These are phyloP conservation scores for Stomatorhinus walkeri DNA, from an alignment of 2,797 vertebrate genomes.

Conservation along the genomic window DNA sequence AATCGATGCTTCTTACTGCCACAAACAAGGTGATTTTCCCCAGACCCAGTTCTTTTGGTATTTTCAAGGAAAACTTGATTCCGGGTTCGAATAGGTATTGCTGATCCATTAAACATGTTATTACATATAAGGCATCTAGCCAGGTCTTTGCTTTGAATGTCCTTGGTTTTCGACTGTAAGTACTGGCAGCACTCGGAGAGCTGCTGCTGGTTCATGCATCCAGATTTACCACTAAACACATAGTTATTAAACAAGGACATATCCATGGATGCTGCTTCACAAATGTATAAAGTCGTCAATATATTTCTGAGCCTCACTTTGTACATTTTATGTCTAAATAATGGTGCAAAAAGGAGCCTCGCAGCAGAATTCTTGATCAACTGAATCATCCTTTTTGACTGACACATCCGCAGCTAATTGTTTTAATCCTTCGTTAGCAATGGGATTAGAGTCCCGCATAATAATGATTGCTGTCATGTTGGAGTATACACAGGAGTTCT, in stretches of 20 bases:
- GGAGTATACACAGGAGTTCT: conserved; percentile 49
- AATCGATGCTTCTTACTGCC: not conserved
- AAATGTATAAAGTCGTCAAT: not conserved
- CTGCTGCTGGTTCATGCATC: not conserved
- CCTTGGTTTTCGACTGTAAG: not conserved
- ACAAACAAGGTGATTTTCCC: conserved; percentile 7
- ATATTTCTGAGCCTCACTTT: not conserved
- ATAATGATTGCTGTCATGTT: conserved; percentile 59
- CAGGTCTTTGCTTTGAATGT: not conserved
- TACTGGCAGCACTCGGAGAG: not conserved
- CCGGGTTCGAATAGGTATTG: not conserved
- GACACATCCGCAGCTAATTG: conserved; percentile 62
- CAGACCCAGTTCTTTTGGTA: not conserved
- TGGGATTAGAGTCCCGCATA: conserved; percentile 57
- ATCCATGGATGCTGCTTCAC: not conserved
- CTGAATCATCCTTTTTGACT: conserved; percentile 44
- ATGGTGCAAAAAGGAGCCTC: not conserved
- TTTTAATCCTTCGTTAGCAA: conserved; percentile 53
- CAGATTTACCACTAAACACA: not conserved
- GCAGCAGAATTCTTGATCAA: conserved; percentile 36
- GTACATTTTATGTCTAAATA: not conserved
- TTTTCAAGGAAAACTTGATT: not conserved
- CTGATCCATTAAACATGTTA: not conserved
- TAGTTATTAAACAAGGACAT: not conserved
- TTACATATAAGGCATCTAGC: not conserved